Base-by-base conservation (phyloP, 1,140 invertebrate species). In the Calephelis nemesis region DNA sequence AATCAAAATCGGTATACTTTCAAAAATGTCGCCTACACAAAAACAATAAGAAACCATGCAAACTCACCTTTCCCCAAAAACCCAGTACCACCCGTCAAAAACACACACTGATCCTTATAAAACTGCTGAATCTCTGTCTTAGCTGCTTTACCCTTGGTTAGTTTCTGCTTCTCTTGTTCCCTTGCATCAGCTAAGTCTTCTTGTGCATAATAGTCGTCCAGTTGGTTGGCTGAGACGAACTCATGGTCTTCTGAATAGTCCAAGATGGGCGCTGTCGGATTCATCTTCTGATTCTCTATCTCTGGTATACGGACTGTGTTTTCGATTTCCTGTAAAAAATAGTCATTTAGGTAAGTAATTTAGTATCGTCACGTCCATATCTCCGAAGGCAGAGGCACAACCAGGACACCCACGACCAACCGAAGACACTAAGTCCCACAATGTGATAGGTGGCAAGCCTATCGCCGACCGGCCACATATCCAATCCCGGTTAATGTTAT, bases 51-150 rank as follows among this genome's bases (percentile, higher is more conserved):
- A 71, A 69, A 67, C 47, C 74, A 81, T 78, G 79, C 76, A 74
- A 62, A 85, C 87, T 88, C 77, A 93, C 92, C 94, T 92, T 97
- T 97, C 11, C 96, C 96, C 84, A 97, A 93, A 88, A 97, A 97
- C 69, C 96, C 96, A n/a, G 95, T 96, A 13, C 93, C 94, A 62
- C 95, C 94, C 13, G 95, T 95, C 74, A 95, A 87, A 79, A 97
- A 95, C 67, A 95, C 91, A 81, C 89, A 90, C 82, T 94, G 93
- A 67, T 93, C 92, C 68, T 92, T 93, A 80, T 94, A 96, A 83
- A 95, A 95, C 67, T 88, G 80, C 71, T 93, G 92, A 65, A 96
- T 94, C 42, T 84, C 86, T 0, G 88, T 87, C 42, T 63, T 80
- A 0, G 77, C 60, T 1, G 78, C 84, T 75, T 84, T 90, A 90